Evolutionary conservation across 2,113 vertebrate species (phyloP).

Genomic region (Paedocypris sp.): DNA sequence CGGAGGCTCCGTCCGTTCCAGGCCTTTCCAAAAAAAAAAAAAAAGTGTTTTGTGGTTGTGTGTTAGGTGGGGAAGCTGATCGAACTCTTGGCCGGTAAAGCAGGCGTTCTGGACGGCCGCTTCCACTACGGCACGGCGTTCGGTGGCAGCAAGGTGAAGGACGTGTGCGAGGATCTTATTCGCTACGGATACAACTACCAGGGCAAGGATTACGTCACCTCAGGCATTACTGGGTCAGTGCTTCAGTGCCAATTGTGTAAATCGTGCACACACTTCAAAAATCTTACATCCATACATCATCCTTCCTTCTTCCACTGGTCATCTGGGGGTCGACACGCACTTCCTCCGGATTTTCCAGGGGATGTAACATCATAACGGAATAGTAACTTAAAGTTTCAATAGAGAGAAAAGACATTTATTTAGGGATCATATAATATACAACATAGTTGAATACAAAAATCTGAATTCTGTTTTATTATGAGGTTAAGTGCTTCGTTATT

Average conservation of each 20-base stretch:
- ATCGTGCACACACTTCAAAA: too few species aligned
- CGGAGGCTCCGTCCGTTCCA: not conserved
- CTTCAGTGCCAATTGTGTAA: not conserved
- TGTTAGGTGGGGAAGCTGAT: constrained; percentile 91
- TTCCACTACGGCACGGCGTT: constrained; percentile 98
- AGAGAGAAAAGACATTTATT: too few species aligned
- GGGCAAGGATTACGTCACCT: constrained; percentile 96
- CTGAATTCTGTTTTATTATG: too few species aligned
- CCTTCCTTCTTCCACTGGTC: too few species aligned
- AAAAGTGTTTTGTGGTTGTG: not conserved
- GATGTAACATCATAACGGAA: too few species aligned
- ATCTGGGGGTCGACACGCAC: too few species aligned
- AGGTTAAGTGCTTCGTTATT: too few species aligned
- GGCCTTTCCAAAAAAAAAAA: not conserved
- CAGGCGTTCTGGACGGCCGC: constrained; percentile 81
- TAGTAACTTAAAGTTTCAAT: too few species aligned
- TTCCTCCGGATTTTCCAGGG: too few species aligned
- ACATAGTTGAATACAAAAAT: too few species aligned
- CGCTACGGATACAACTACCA: constrained; percentile 94
- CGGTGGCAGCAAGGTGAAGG: constrained; percentile 96
- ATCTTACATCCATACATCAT: too few species aligned
- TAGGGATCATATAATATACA: too few species aligned
- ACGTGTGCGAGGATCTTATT: constrained; percentile 95
- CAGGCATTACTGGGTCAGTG: constrained; percentile 91
- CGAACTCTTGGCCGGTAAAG: constrained; percentile 91